Evolutionary conservation across 1,140 invertebrate genomes (phyloP).

Genomic region (Lordiphosa stackelbergi): DNA sequence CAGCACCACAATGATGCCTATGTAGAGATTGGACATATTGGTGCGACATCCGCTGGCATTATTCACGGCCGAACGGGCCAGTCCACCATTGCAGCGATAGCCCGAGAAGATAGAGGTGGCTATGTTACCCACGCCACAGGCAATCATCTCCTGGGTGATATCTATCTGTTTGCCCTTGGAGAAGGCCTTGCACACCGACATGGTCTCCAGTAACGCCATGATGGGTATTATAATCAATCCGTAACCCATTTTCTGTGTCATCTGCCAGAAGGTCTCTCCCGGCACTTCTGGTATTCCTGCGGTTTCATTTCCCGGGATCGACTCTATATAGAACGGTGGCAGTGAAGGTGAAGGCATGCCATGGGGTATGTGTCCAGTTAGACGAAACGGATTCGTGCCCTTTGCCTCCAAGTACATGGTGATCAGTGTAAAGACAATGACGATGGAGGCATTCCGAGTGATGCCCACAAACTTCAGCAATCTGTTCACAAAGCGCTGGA

Average conservation of each 20-base stretch:
- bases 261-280: conserved; percentile 80
- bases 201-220: conserved; percentile 88
- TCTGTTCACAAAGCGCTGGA: conserved; percentile 79
- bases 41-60: conserved; percentile 93
- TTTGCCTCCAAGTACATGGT: conserved; percentile 78
- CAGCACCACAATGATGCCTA: conserved; percentile 85
- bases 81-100: conserved; percentile 90
- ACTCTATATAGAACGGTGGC: conserved; percentile 82
- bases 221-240: conserved; percentile 88
- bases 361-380: conserved; percentile 81
- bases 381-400: conserved; percentile 49
- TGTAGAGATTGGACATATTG: conserved; percentile 86
- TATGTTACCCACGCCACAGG: conserved; percentile 89
- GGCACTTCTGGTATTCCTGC: conserved; percentile 68
- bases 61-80: conserved; percentile 91
- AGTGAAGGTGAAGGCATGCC: conserved; percentile 82
- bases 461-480: conserved; percentile 83
- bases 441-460: conserved; percentile 87
- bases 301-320: conserved; percentile 69
- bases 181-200: conserved; percentile 89
- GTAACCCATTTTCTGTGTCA: conserved; percentile 85
- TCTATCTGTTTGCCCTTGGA: conserved; percentile 88
- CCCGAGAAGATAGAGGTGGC: conserved; percentile 92
- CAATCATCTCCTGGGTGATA: conserved; percentile 90
- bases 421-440: conserved; percentile 82